Evolutionary conservation across 2,797 vertebrate species (phyloP).

Genomic region (Argentina silus): DNA sequence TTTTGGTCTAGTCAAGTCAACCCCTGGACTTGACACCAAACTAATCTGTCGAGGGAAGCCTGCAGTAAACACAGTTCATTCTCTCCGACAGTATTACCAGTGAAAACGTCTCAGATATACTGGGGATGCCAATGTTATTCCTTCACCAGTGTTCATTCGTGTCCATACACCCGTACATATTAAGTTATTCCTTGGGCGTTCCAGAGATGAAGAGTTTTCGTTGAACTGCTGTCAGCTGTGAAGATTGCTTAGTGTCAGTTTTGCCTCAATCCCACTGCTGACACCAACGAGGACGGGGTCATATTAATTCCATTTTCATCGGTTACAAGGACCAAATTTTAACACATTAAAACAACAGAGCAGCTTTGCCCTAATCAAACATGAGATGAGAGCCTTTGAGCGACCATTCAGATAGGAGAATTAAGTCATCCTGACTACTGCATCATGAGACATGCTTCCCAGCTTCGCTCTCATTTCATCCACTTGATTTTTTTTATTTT

Average conservation of each 20-base stretch:
- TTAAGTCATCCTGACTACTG: slow-evolving; percentile 52
- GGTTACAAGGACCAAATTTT: slow-evolving; percentile 82
- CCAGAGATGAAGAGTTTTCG: slow-evolving; percentile 42
- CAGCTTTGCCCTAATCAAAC: slow-evolving; percentile 71
- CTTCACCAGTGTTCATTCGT: slow-evolving; percentile 25
- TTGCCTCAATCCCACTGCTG: slow-evolving; percentile 72
- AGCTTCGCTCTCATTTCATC: slow-evolving; percentile 67
- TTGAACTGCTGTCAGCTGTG: slow-evolving; percentile 40
- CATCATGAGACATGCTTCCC: slow-evolving; percentile 67
- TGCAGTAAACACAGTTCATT: slow-evolving; percentile 80
- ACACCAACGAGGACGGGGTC: slow-evolving; percentile 66
- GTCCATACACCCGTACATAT: slow-evolving; percentile 41
- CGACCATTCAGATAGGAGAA: slow-evolving; percentile 50
- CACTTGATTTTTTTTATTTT: slow-evolving; percentile 48
- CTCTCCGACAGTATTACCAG: slow-evolving; percentile 78
- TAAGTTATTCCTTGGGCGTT: slow-evolving; percentile 49
- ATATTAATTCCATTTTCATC: slow-evolving; percentile 66
- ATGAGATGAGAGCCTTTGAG: slow-evolving; percentile 70
- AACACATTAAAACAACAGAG: slow-evolving; percentile 70
- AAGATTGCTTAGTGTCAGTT: slow-evolving; percentile 57
- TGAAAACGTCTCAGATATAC: slow-evolving; percentile 66
- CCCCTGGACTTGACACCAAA: slow-evolving; percentile 31
- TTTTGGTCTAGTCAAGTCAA: slow-evolving; percentile 62
- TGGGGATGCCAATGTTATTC: slow-evolving; percentile 65
- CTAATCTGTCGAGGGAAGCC: slow-evolving; percentile 67